These are phyloP conservation scores for Amphipyra berbera DNA, from an alignment of 2,888 invertebrate species.

Conservation along the genomic window DNA sequence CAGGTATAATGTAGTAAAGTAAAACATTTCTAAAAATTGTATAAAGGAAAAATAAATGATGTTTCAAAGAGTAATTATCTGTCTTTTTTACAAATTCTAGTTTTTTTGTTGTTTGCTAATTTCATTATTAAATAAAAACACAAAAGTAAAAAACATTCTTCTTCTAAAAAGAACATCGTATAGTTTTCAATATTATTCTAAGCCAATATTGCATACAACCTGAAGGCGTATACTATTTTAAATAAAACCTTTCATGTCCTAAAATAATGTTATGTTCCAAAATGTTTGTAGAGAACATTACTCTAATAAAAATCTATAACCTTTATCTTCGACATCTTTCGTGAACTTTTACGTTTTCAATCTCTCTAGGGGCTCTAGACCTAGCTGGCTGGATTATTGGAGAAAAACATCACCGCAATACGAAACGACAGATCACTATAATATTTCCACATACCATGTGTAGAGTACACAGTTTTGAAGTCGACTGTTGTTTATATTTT, in stretches of 20 bases:
- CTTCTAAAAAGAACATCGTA: neutral
- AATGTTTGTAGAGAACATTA: constrained; percentile 9
- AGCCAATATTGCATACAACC: neutral
- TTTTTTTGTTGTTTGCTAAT: too few species aligned
- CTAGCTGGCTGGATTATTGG: constrained; percentile 27
- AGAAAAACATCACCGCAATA: constrained; percentile 37
- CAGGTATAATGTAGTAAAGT: too few species aligned
- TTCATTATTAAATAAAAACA: neutral
- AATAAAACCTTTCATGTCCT: neutral
- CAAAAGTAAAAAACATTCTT: neutral
- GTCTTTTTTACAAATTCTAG: too few species aligned
- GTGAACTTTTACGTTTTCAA: constrained; percentile 31
- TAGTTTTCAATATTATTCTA: neutral
- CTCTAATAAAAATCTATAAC: constrained; percentile 16
- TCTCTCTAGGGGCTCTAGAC: constrained; percentile 25
- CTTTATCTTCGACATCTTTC: constrained; percentile 8
- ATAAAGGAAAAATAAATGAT: too few species aligned
- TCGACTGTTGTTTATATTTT: too few species aligned
- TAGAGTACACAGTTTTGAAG: too few species aligned
- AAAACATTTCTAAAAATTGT: too few species aligned
- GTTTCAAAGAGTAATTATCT: too few species aligned
- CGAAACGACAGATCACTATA: constrained; percentile 9
- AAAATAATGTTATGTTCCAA: neutral
- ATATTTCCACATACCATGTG: neutral
- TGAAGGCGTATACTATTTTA: neutral